A percentile compares a stretch with the other conserved stretches of the same genome.
Conservation (phyloP, 2,888 invertebrate genomes). For the Germaria angustata region DNA sequence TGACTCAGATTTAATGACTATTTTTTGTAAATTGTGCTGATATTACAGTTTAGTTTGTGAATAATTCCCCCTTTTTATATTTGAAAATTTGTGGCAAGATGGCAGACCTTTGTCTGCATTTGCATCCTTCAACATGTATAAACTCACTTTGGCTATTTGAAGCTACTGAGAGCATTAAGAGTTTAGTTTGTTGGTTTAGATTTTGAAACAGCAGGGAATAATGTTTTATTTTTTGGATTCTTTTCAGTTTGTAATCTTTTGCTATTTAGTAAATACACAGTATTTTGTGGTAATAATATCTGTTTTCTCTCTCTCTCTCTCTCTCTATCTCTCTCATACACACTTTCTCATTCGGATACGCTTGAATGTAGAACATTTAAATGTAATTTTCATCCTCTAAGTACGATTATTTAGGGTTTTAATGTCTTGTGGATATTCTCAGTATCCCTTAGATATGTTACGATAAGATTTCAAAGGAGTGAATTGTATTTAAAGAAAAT, state of each 20-base stretch:
- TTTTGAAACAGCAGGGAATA: constrained; percentile 45
- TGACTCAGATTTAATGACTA: not conserved
- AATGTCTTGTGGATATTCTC: constrained; percentile 2
- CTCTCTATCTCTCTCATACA: not conserved
- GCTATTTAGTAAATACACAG: constrained; percentile 8
- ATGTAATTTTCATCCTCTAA: constrained; percentile 9
- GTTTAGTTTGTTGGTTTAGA: constrained; percentile 21
- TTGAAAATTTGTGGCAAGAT: constrained; percentile 13
- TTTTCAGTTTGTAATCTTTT: not conserved
- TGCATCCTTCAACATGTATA: not conserved
- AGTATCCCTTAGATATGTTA: not conserved
- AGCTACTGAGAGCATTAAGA: constrained; percentile 25
- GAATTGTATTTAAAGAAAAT: not conserved
- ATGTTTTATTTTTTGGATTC: not conserved
- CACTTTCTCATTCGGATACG: not conserved
- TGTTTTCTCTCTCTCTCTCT: not conserved
- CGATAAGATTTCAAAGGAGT: not conserved
- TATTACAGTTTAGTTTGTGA: constrained; percentile 18
- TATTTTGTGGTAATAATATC: constrained; percentile 48
- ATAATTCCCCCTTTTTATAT: constrained; percentile 2
- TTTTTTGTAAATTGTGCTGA: constrained; percentile 20
- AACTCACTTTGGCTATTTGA: not conserved
- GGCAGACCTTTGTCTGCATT: constrained; percentile 5
- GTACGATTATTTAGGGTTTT: constrained; percentile 9
- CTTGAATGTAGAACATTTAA: constrained; percentile 4